Conservation (phyloP, 2,888 invertebrate species). For the Xanthia icteritia region DNA sequence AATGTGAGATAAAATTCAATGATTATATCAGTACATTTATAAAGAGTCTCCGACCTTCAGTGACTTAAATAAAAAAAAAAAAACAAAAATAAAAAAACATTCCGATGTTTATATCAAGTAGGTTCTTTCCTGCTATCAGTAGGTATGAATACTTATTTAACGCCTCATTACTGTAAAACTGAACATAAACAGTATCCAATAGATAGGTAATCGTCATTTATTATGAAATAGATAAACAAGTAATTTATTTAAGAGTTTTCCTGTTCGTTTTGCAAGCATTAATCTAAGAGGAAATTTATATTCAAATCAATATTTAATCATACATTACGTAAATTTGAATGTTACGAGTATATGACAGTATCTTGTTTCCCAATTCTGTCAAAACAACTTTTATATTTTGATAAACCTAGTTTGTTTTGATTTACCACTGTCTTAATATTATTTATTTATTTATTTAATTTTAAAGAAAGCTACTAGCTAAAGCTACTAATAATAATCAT, state of each 20-base stretch:
- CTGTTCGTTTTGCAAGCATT: conserved; percentile 13
- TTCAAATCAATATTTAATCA: neutral
- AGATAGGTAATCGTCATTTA: neutral
- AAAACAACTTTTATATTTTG: neutral
- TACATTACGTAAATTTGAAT: neutral
- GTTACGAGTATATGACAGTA: too few species aligned
- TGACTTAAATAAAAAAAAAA: neutral
- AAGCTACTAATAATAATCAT: too few species aligned
- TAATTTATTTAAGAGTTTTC: conserved; percentile 35
- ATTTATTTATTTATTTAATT: too few species aligned
- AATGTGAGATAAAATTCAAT: neutral
- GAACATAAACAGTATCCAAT: neutral
- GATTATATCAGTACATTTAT: neutral
- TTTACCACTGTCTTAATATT: too few species aligned
- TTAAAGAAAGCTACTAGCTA: too few species aligned
- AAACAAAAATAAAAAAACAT: neutral
- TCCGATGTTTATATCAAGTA: neutral
- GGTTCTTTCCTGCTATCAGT: conserved; percentile 27
- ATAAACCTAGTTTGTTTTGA: neutral
- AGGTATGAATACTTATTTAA: neutral
- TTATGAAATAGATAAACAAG: conserved; percentile 11
- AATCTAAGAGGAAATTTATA: conserved; percentile 31
- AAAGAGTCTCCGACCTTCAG: neutral
- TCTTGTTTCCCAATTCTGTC: neutral
- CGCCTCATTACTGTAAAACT: neutral